These are phyloP conservation scores for Pteruthius melanotis DNA, from an alignment of 2,113 vertebrate species.

Conservation along the genomic window DNA sequence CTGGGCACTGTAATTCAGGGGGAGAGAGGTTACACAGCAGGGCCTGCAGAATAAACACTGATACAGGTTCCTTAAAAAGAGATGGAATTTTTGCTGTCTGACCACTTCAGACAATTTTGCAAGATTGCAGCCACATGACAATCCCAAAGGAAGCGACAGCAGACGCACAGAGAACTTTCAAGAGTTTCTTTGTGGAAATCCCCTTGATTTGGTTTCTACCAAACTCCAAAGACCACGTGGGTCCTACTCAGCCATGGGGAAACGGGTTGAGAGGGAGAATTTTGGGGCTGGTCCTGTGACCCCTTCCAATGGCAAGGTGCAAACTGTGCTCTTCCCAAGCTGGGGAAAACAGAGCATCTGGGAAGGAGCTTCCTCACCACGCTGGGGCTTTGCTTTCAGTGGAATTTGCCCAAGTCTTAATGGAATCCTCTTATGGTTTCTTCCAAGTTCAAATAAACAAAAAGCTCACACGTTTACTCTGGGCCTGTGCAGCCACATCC, in stretches of 20 bases:
- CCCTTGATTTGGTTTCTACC: neutral
- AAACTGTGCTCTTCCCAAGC: neutral
- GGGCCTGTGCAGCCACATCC: constrained; percentile 1
- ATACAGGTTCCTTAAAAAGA: constrained; percentile 25
- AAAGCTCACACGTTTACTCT: constrained; percentile 61
- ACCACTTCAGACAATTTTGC: neutral
- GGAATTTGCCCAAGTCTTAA: neutral
- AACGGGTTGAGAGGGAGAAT: accelerated
- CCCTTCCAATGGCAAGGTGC: neutral
- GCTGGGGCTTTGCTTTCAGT: neutral
- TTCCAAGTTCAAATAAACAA: constrained; percentile 51
- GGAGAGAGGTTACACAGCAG: neutral
- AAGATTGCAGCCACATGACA: neutral
- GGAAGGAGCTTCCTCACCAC: neutral
- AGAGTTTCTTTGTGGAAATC: neutral
- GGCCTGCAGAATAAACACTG: constrained; percentile 34
- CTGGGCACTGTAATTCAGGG: neutral
- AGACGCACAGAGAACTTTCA: neutral
- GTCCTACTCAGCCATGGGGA: neutral
- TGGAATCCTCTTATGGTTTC: constrained; percentile 45
- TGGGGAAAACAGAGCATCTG: accelerated
- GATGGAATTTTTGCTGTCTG: neutral
- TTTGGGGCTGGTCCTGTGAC: neutral
- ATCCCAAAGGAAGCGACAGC: neutral
- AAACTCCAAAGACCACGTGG: accelerated